phyloP scores from a whole-genome alignment of 2,113 vertebrate genomes.

The Isurus oxyrinchus region DNA sequence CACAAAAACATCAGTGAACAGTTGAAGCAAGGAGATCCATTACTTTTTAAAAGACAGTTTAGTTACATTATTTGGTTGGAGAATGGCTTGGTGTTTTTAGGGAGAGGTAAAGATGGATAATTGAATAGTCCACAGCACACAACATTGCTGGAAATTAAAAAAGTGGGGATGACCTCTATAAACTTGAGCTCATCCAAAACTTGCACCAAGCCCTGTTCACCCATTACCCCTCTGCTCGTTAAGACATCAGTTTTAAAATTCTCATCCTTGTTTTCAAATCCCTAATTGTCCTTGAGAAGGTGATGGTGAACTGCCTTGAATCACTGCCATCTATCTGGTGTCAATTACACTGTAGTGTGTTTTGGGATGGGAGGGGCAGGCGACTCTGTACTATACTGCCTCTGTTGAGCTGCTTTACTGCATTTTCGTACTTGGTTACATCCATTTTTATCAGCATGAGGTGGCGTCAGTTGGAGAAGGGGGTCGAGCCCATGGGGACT shows the following conservation, averaged over 20 bases:
- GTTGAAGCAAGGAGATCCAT: not conserved
- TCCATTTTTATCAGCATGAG: not conserved
- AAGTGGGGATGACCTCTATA: not conserved
- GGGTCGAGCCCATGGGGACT: not conserved
- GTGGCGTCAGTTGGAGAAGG: not conserved
- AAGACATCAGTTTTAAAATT: not conserved
- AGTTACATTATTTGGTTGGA: not conserved
- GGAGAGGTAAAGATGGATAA: not conserved
- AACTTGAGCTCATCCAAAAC: not conserved
- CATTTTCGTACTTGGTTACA: not conserved
- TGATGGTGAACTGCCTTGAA: not conserved
- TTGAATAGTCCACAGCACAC: not conserved
- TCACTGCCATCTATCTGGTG: not conserved
- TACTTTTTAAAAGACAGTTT: not conserved
- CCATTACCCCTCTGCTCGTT: not conserved
- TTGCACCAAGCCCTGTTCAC: not conserved
- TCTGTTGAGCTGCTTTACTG: not conserved
- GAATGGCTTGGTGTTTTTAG: not conserved
- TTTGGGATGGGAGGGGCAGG: not conserved
- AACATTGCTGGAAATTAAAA: not conserved
- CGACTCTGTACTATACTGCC: not conserved
- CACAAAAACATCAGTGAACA: not conserved
- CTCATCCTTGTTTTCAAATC: not conserved
- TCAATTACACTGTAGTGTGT: not conserved
- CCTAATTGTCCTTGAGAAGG: not conserved